phyloP scores from a whole-genome alignment of 2,797 vertebrate species.

The Hyperoplus immaculatus region DNA sequence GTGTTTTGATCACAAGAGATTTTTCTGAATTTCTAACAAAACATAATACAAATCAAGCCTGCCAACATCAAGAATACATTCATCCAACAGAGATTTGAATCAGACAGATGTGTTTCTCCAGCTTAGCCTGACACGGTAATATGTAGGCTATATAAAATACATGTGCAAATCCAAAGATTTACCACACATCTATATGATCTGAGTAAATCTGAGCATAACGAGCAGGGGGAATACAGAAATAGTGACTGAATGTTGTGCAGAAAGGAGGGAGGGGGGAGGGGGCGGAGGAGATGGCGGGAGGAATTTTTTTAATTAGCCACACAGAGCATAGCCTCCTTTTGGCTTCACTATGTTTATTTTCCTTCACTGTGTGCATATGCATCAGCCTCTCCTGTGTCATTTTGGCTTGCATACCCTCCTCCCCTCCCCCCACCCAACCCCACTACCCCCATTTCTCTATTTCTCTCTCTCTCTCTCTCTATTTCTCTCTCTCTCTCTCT shows the following conservation, averaged over 20 bases:
- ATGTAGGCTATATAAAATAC: constrained; percentile 44
- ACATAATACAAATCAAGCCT: constrained; percentile 22
- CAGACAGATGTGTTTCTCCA: constrained; percentile 54
- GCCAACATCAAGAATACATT: constrained; percentile 26
- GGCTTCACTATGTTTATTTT: constrained; percentile 83
- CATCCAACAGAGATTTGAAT: constrained; percentile 32
- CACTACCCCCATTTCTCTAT: background rate
- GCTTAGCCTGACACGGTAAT: constrained; percentile 36
- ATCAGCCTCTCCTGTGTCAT: constrained; percentile 81
- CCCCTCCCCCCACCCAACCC: background rate
- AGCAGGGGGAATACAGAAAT: constrained; percentile 70
- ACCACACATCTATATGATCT: constrained; percentile 53
- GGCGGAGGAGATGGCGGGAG: constrained; percentile 54
- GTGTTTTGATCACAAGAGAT: background rate
- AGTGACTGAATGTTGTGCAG: constrained; percentile 70
- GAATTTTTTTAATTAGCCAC: constrained; percentile 83
- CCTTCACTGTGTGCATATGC: constrained; percentile 77
- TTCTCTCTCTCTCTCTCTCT: background rate
- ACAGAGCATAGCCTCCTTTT: constrained; percentile 83
- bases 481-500: background rate
- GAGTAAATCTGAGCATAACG: constrained; percentile 54
- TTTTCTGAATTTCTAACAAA: background rate
- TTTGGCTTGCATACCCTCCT: constrained; percentile 68
- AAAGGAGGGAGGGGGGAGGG: constrained; percentile 48
- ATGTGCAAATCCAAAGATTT: constrained; percentile 56